phyloP scores from a whole-genome alignment of 2,113 vertebrate genomes.

The Prionailurus viverrinus region DNA sequence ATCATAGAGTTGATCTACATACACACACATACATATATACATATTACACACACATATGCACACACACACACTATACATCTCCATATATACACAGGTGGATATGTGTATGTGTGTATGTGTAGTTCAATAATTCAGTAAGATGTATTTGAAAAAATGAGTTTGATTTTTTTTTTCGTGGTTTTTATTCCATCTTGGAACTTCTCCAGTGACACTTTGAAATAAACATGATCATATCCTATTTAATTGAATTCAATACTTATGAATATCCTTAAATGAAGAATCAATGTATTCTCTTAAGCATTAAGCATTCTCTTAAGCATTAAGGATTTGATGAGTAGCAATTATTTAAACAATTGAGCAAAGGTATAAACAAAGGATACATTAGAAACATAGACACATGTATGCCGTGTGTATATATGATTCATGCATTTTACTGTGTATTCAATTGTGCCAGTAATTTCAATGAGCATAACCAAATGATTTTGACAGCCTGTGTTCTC shows the following conservation, averaged over 20 bases:
- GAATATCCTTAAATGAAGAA: background rate
- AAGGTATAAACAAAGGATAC: background rate
- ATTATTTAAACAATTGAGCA: background rate
- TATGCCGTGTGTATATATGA: background rate
- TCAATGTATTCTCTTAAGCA: background rate
- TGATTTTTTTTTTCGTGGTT: background rate
- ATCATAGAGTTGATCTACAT: background rate
- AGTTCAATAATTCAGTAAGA: background rate
- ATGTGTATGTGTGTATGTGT: background rate
- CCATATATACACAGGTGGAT: background rate
- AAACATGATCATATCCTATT: background rate
- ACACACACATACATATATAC: background rate
- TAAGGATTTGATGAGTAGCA: background rate
- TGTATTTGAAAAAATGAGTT: background rate
- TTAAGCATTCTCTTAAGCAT: background rate
- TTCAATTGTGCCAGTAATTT: background rate
- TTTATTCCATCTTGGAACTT: background rate
- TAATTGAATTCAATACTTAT: background rate
- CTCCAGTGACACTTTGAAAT: background rate
- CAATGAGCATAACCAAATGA: background rate
- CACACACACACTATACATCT: background rate
- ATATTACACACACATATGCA: background rate
- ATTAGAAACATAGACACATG: background rate
- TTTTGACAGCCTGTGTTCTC: background rate
- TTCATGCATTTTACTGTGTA: background rate